Conservation (phyloP, 2,888 invertebrate species). For the Aleiodes alternator region DNA sequence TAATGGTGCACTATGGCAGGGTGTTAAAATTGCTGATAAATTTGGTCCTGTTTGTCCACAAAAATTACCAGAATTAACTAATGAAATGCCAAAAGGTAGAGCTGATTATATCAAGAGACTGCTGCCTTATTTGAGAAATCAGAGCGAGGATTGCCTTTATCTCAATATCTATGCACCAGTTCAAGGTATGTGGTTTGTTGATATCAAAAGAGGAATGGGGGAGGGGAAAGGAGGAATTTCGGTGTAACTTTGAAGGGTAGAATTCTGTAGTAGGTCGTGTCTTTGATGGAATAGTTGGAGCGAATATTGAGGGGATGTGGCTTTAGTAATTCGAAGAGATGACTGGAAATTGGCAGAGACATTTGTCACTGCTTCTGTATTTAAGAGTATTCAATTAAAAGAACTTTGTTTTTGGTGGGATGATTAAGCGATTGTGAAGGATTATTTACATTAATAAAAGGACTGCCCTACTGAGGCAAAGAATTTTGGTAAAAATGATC, state of each 20-base stretch:
- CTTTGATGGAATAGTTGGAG: background rate
- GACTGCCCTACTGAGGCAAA: too few species aligned
- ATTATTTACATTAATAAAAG: too few species aligned
- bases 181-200: slow-evolving; percentile 83
- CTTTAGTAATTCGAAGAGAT: too few species aligned
- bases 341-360: too few species aligned
- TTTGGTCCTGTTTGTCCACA: slow-evolving; percentile 96
- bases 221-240: background rate
- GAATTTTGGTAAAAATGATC: too few species aligned
- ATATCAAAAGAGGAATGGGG: background rate
- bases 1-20: slow-evolving; percentile 93
- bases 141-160: slow-evolving; percentile 98
- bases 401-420: too few species aligned
- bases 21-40: slow-evolving; percentile 90
- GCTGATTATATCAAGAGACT: slow-evolving; percentile 92
- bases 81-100: slow-evolving; percentile 92
- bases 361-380: too few species aligned
- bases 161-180: slow-evolving; percentile 97
- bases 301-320: too few species aligned
- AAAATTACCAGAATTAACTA: slow-evolving; percentile 89
- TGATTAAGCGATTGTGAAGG: too few species aligned
- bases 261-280: background rate
- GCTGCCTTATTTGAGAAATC: slow-evolving; percentile 90
- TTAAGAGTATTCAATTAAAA: too few species aligned
- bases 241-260: background rate